Percentiles rank a stretch among this genome's conserved stretches.
Evolutionary conservation across 2,888 invertebrate genomes (phyloP).

Genomic region (Labia minor): DNA sequence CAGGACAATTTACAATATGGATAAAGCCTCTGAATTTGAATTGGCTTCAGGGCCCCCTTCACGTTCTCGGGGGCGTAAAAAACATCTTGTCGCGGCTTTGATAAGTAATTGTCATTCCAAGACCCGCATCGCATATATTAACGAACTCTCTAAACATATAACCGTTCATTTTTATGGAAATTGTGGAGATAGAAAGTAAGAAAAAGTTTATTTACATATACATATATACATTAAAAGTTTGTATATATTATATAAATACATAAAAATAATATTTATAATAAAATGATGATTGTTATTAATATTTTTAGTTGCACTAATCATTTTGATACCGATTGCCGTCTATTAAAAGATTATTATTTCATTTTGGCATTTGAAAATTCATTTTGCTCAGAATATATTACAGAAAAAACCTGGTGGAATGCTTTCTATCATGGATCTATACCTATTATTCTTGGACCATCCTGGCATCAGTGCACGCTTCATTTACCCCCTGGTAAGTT

Average conservation of each 20-base stretch:
- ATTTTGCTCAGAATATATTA: conserved; percentile 56
- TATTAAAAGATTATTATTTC: conserved; percentile 49
- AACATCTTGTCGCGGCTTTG: conserved; percentile 42
- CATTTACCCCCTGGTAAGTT: conserved; percentile 43
- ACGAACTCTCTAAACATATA: conserved; percentile 31
- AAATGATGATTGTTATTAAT: conserved; percentile 18
- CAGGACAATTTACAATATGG: conserved; percentile 24
- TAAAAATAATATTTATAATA: no score
- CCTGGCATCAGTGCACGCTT: conserved; percentile 36
- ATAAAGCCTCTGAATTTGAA: conserved; percentile 1
- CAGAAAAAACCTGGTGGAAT: conserved; percentile 57
- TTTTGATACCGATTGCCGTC: conserved; percentile 47
- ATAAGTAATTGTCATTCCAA: conserved; percentile 37
- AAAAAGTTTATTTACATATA: no score
- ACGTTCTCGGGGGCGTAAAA: conserved; percentile 30
- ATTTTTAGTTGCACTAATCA: conserved; percentile 53
- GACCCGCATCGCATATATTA: conserved; percentile 31
- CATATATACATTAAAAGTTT: no score
- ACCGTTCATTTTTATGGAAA: conserved; percentile 33
- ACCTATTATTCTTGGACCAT: conserved; percentile 54
- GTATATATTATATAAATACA: no score
- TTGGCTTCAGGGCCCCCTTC: not conserved
- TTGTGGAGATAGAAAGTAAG: conserved; percentile 29
- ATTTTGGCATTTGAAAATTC: conserved; percentile 61
- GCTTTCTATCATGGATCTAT: conserved; percentile 50